These are phyloP conservation scores for Anguilla anguilla DNA, from an alignment of 2,797 vertebrate species.

Conservation along the genomic window DNA sequence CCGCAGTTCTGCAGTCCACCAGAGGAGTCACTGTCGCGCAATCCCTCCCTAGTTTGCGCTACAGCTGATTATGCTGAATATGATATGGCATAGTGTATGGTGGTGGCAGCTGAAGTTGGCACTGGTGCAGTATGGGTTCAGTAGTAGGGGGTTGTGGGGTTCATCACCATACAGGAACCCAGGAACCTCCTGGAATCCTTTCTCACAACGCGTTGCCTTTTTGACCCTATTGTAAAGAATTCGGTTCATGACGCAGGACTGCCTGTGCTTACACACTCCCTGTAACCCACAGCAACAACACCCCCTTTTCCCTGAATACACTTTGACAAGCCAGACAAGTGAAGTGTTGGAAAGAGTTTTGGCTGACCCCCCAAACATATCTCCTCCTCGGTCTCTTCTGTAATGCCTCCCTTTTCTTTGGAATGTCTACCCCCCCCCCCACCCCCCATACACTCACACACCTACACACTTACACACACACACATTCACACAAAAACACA, in stretches of 20 bases:
- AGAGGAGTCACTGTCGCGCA: neutral
- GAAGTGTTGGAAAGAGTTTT: neutral
- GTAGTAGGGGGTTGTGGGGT: neutral
- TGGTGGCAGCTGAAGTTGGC: neutral
- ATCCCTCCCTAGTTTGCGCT: neutral
- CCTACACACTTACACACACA: neutral
- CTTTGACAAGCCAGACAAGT: neutral
- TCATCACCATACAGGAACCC: neutral
- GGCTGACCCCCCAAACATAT: neutral
- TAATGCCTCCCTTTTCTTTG: neutral
- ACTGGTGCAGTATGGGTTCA: neutral
- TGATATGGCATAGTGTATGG: neutral
- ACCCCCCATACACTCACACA: neutral
- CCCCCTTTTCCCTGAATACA: neutral
- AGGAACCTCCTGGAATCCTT: neutral
- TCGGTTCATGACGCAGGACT: neutral
- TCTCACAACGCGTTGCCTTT: neutral
- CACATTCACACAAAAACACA: neutral
- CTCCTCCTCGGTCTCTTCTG: slow-evolving; percentile 35
- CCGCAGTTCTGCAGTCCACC: neutral
- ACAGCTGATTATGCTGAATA: neutral
- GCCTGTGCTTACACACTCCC: neutral
- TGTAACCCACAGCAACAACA: neutral
- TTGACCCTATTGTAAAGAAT: neutral
- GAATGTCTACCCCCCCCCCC: neutral